Conservation (phyloP, 2,797 vertebrate species). For the Gallinago solitaria region DNA sequence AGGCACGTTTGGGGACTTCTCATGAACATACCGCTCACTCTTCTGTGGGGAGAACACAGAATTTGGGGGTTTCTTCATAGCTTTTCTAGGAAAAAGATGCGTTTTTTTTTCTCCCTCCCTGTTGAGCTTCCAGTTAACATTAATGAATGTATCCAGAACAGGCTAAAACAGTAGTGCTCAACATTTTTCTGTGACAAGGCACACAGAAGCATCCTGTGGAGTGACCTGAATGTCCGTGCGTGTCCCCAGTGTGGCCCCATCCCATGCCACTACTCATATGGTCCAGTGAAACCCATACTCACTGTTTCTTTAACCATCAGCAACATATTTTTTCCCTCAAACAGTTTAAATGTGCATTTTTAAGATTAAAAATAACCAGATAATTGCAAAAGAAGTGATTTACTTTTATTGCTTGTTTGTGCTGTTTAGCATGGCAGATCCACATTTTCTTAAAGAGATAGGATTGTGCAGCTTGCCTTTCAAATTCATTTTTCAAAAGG, state of each 20-base stretch:
- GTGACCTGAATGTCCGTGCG: accelerated
- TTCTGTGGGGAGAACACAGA: neutral
- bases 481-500: neutral
- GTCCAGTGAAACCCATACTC: neutral
- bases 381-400: neutral
- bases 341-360: neutral
- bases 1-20: slow-evolving; percentile 21
- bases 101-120: neutral
- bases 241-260: neutral
- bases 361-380: neutral
- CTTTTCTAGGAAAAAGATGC: neutral
- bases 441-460: neutral
- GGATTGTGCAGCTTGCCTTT: neutral
- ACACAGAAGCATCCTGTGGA: neutral
- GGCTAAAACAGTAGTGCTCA: neutral
- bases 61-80: neutral
- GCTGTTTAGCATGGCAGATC: neutral
- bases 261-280: neutral
- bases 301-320: neutral
- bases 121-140: neutral
- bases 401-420: neutral
- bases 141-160: neutral
- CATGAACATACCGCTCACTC: neutral
- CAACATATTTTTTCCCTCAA: neutral
- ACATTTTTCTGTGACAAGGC: neutral